These are phyloP conservation scores for Cliona cf. orientalis DNA, from an alignment of 37 sponge, comb jelly and placozoan genomes.

Conservation along the genomic window DNA sequence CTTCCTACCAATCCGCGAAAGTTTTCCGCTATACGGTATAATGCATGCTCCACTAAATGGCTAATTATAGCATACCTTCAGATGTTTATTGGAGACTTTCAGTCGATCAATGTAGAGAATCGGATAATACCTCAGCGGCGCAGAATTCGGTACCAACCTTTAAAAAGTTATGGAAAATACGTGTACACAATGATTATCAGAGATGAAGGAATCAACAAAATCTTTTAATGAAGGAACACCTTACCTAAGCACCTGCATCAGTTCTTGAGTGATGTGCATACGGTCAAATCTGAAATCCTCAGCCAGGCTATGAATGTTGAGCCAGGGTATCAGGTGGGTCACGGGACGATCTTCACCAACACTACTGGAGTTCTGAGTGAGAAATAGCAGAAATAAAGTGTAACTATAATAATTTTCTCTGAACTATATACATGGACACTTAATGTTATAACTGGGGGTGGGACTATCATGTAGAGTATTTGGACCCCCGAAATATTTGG, in stretches of 20 bases:
- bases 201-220: too few species aligned
- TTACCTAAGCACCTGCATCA: constrained; percentile 48
- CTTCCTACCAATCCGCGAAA: too few species aligned
- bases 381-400: too few species aligned
- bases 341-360: constrained; percentile 24
- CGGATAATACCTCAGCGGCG: constrained; percentile 62
- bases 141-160: background rate
- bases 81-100: constrained; percentile 38
- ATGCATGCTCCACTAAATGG: too few species aligned
- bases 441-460: too few species aligned
- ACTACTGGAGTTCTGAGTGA: constrained; percentile 2
- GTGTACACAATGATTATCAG: too few species aligned
- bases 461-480: too few species aligned
- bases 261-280: constrained; percentile 51
- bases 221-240: background rate
- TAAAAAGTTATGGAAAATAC: background rate
- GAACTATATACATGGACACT: too few species aligned
- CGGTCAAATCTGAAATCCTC: constrained; percentile 68
- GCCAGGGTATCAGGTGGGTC: constrained; percentile 81
- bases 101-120: constrained; percentile 80
- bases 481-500: too few species aligned
- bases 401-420: too few species aligned
- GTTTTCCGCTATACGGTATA: too few species aligned
- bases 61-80: constrained; percentile 70
- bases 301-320: constrained; percentile 64